phyloP scores from a whole-genome alignment of 2,113 vertebrate genomes.

The Hassar affinis region DNA sequence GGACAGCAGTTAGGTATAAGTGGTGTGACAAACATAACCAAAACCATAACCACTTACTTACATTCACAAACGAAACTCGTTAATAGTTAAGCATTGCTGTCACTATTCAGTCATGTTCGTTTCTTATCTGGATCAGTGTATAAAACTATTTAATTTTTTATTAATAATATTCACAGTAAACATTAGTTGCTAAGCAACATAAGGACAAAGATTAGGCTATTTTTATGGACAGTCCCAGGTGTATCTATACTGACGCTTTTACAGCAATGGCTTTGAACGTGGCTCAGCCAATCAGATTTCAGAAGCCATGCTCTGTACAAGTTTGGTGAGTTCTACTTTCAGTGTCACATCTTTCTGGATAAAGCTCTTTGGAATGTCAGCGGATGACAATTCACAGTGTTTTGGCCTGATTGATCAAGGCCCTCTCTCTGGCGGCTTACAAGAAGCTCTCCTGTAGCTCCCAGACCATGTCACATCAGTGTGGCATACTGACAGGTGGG shows the following conservation, averaged over 20 bases:
- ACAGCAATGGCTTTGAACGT: not conserved
- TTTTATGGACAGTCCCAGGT: too few species aligned
- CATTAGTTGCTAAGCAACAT: not conserved
- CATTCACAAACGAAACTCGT: not conserved
- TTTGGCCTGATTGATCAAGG: conserved; percentile 72
- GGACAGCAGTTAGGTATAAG: too few species aligned
- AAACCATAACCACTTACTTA: not conserved
- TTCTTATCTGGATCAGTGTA: not conserved
- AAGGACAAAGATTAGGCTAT: not conserved
- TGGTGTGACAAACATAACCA: too few species aligned
- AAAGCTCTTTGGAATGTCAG: conserved; percentile 62
- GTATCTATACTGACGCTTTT: not conserved
- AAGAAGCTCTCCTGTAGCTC: conserved; percentile 55
- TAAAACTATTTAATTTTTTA: not conserved
- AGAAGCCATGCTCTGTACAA: not conserved
- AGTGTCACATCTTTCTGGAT: conserved; percentile 35
- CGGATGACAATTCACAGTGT: conserved; percentile 57
- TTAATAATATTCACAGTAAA: not conserved
- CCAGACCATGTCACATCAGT: conserved; percentile 58
- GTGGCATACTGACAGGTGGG: conserved; percentile 59
- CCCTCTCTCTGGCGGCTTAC: conserved; percentile 58
- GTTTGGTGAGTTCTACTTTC: conserved; percentile 28
- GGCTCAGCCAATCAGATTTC: not conserved
- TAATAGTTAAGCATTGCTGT: not conserved
- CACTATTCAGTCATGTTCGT: not conserved